Evolutionary conservation across 1,140 invertebrate species (phyloP).

Genomic region (Triops longicaudatus): DNA sequence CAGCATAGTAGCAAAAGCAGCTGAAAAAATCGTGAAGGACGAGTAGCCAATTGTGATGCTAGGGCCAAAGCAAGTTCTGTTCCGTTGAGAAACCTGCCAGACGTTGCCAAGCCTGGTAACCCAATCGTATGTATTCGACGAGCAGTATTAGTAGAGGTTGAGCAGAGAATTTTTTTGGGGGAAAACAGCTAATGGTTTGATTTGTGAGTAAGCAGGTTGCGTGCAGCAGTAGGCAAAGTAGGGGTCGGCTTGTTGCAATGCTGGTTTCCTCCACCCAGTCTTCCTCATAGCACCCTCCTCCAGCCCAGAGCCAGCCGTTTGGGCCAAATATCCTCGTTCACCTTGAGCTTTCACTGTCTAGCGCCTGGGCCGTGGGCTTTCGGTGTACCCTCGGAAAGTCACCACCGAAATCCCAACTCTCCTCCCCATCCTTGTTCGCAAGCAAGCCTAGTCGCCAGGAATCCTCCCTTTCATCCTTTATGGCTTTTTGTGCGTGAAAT

Average conservation of each 20-base stretch:
- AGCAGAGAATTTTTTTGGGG: no score
- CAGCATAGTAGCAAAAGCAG: no score
- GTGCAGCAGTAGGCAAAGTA: neutral
- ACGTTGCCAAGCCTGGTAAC: no score
- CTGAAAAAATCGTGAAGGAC: no score
- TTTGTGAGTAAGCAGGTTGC: neutral
- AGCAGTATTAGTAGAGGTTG: no score
- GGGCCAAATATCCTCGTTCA: slow-evolving; percentile 10
- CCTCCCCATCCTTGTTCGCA: neutral
- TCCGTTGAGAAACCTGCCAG: no score
- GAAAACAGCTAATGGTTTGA: neutral
- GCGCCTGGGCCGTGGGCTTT: neutral
- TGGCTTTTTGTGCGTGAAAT: neutral
- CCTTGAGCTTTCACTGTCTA: slow-evolving; percentile 13
- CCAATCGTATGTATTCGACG: no score
- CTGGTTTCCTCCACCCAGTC: slow-evolving; percentile 9
- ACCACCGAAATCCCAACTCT: neutral
- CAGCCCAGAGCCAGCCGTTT: neutral
- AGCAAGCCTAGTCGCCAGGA: neutral
- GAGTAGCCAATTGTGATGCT: no score
- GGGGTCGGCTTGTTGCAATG: neutral
- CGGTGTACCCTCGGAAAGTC: neutral
- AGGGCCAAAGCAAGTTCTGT: no score
- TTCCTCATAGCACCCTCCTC: neutral
- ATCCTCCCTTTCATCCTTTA: neutral